These are phyloP conservation scores for Salmo trutta DNA, from an alignment of 2,797 vertebrate species.

Conservation along the genomic window DNA sequence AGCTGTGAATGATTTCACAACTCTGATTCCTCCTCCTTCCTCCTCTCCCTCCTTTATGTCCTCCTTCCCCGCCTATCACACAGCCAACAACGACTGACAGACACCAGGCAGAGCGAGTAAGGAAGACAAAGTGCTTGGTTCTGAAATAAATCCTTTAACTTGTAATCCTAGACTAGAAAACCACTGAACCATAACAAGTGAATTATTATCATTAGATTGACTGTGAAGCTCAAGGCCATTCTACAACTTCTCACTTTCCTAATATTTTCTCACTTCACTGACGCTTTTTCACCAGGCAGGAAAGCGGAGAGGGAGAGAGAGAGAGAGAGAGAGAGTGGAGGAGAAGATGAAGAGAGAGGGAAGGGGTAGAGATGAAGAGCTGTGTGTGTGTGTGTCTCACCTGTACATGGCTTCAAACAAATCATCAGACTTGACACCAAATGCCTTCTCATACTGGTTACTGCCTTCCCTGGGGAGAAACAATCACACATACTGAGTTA, in stretches of 20 bases:
- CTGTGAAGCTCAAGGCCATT: conserved; percentile 58
- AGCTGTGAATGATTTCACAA: background rate
- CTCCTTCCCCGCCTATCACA: background rate
- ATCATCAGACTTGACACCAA: conserved; percentile 78
- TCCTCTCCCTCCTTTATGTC: background rate
- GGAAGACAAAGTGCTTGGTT: conserved; percentile 20
- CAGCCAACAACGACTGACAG: background rate
- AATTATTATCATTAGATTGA: conserved; percentile 45
- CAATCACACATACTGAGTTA: conserved; percentile 86
- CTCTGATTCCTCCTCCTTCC: background rate
- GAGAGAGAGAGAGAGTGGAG: background rate
- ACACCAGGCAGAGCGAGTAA: background rate
- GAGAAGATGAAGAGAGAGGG: conserved; percentile 5
- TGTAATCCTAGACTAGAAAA: conserved; percentile 51
- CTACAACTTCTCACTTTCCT: background rate
- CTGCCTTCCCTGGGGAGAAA: conserved; percentile 79
- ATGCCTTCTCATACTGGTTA: conserved; percentile 85
- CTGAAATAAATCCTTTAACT: conserved; percentile 42
- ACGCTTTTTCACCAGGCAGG: background rate
- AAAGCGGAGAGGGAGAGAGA: background rate
- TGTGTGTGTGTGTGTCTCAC: conserved; percentile 57
- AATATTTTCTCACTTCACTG: background rate
- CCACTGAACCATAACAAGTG: conserved; percentile 48
- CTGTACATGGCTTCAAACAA: conserved; percentile 89
- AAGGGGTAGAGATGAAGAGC: conserved; percentile 27